These are phyloP conservation scores for Buphagus erythrorhynchus DNA, from an alignment of 2,797 vertebrate species.

Conservation along the genomic window DNA sequence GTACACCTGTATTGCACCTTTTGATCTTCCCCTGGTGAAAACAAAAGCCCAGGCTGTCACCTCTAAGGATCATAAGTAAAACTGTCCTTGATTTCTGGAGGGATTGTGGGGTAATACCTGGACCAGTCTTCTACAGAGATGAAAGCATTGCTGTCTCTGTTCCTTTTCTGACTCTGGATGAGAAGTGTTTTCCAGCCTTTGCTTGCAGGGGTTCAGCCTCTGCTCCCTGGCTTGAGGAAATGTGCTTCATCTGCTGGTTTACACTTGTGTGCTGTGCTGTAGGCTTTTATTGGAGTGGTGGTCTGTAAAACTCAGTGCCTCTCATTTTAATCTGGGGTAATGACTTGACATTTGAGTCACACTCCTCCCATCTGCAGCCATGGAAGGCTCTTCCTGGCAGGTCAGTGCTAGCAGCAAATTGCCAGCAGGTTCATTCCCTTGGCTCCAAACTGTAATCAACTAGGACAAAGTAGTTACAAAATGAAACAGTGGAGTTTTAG, in stretches of 20 bases:
- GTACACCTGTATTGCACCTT: background rate
- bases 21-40: background rate
- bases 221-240: background rate
- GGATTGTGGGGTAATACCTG: background rate
- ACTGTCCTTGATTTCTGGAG: background rate
- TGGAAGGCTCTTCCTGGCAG: background rate
- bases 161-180: background rate
- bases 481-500: background rate
- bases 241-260: background rate
- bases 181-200: background rate
- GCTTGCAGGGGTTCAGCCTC: background rate
- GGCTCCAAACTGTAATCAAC: background rate
- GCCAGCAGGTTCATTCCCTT: background rate
- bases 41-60: background rate
- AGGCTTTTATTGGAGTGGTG: background rate
- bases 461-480: background rate
- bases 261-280: background rate
- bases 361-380: rapidly evolving
- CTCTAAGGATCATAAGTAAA: background rate
- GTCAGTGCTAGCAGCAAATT: background rate
- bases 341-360: background rate
- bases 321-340: background rate
- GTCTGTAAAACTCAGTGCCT: background rate
- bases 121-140: background rate
- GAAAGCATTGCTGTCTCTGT: background rate